Evolutionary conservation across 2,888 invertebrate genomes (phyloP), one percentile per base, ranked within the genome.

Genomic region (Mystacides longicornis): DNA sequence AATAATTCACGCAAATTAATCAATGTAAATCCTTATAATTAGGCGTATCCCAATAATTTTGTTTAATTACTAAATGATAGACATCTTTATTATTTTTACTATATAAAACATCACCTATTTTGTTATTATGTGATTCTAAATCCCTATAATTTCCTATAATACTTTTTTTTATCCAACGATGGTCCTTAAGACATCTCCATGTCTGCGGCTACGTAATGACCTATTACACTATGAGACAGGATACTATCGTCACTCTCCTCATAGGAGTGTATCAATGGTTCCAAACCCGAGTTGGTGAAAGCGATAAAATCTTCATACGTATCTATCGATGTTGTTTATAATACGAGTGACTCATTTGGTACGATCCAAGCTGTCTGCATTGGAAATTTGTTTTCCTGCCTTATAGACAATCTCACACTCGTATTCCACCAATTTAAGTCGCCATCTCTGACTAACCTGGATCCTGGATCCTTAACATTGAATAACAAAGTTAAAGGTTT

Each of bases 371-470:
- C 62, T 62, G 16, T 62, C 62, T 21, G 64, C 65, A 47, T 66
- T 65, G 2, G 56, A 60, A 55, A 67, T 67, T 52, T 64, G 54
- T 59, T 62, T 62, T 11, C 66, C 66, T 5, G 62, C 60, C 62
- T 65, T 67, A 47, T 65, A 60, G 20, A 54, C 48, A 42, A 67
- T 64, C 56, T 63, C 55, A 55, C 63, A 68, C 23, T 67, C 59
- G 53, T 65, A 67, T 62, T 68, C 66, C 56, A 63, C 60, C 19
- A 68, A 54, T 52, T 46, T 45, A 46, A 70, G 54, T 52, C 63
- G 50, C 68, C 67, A 70, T 33, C 67, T 21, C n/a, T n/a, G 3
- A 65, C 61, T 45, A 69, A 46, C 52, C 64, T 50, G 19, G 63
- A 62, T 14, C 62, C 60, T 2, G 67, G 65, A 23, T 68, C 66